Conservation (phyloP, 2,888 invertebrate genomes). For the Tholera decimalis region DNA sequence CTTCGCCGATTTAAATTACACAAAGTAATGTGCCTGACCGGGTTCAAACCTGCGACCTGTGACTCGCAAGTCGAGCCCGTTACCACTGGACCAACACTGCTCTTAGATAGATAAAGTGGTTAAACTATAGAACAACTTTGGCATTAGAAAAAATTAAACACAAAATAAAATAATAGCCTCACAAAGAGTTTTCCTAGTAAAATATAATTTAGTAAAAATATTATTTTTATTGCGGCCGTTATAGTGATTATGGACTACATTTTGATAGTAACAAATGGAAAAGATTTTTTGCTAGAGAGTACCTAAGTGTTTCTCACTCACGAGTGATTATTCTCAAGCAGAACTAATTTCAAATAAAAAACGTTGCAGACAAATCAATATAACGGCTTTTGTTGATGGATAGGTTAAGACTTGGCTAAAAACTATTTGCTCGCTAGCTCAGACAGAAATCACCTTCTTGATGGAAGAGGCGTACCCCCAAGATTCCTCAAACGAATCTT, state of each 20-base stretch:
- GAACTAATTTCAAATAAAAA: conserved; percentile 78
- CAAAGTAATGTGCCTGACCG: too few species aligned
- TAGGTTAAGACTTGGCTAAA: conserved; percentile 23
- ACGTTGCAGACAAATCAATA: conserved; percentile 70
- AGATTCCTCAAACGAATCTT: neutral
- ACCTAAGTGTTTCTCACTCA: conserved; percentile 65
- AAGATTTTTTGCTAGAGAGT: conserved; percentile 23
- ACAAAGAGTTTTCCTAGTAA: too few species aligned
- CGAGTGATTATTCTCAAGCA: conserved; percentile 55
- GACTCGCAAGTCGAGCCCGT: too few species aligned
- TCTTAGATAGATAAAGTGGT: too few species aligned
- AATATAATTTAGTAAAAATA: too few species aligned
- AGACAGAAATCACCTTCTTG: neutral
- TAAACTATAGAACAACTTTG: too few species aligned
- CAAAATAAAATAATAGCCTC: too few species aligned
- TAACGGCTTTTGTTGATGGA: conserved; percentile 74
- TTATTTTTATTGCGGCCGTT: neutral
- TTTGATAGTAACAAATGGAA: neutral
- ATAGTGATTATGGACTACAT: neutral
- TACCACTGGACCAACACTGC: too few species aligned
- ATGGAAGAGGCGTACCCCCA: neutral
- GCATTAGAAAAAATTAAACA: too few species aligned
- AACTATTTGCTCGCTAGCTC: conserved; percentile 3
- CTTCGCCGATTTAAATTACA: too few species aligned
- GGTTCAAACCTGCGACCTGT: too few species aligned